Base-by-base conservation (phyloP, 2,888 invertebrate species). In the Diarsia dahlii region DNA sequence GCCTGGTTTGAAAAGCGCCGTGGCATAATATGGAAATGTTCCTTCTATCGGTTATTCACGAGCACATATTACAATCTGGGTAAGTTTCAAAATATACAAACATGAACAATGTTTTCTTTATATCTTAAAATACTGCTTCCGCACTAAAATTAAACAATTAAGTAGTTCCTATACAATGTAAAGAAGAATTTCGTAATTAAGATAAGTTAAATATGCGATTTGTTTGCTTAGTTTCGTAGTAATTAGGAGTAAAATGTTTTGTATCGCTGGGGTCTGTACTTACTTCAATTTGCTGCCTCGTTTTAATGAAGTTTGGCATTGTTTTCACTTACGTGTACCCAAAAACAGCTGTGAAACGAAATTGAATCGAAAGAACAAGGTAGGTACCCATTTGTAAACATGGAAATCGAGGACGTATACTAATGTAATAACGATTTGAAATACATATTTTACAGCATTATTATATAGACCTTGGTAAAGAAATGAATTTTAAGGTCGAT, bases 291-390 rank as follows among this genome's bases (percentile, higher is more conserved):
- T 56, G n/a, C 34, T 45, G 50, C 50, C 15, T 9, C 13, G 8
- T 82, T 82, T 65, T 78, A 68, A 69, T 78, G 73, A 72, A 73
- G 52, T 83, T 83, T 45, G 28, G n/a, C 65, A 82, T 83, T 83
- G 69, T 66, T 83, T 82, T 66, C 79, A 70, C 62, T 78, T 45
- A 81, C 58, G 28, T 69, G 48, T 71, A 62, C 64, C 69, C 65
- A 79, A 81, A 81, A 62, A 81, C 69, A 78, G 72, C 48, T 74
- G 74, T 58, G 68, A 23, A 84, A 83, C 56, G n/a, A 81, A 81
- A 79, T 84, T 79, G 58, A 79, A 79, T 80, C 23, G 68, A 62
- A 69, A 82, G 67, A 66, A 78, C 52, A 20, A 23, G 39, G 58
- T 70, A 23, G 39, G 58, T 70, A 52, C 60, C 23, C 45, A 78